These are phyloP conservation scores for Eumeta japonica DNA, from an alignment of 1,140 invertebrate species.

Conservation along the genomic window DNA sequence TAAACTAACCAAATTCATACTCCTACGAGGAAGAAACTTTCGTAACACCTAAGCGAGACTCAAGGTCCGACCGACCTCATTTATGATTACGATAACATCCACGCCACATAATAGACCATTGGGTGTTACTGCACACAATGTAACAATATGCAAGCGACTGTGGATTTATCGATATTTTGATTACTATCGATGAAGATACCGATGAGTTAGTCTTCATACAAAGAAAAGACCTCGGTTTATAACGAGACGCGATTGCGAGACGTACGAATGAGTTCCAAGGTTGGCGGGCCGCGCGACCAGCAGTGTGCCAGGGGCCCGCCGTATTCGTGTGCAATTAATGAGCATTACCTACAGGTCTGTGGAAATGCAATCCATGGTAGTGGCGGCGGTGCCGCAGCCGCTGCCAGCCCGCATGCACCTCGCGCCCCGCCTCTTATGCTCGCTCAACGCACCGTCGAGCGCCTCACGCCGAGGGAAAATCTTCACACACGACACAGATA, in stretches of 20 bases:
- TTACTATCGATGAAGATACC: too few species aligned
- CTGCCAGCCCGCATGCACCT: constrained; percentile 34
- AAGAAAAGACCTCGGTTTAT: too few species aligned
- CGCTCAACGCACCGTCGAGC: constrained; percentile 31
- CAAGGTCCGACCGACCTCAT: constrained; percentile 32
- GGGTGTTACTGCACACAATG: too few species aligned
- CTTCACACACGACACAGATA: constrained; percentile 58
- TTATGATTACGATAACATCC: too few species aligned
- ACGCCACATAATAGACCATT: too few species aligned
- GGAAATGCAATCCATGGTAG: constrained; percentile 56
- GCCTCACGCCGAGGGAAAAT: constrained; percentile 57
- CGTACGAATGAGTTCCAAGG: too few species aligned
- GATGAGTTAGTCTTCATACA: too few species aligned
- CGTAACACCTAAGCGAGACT: constrained; percentile 16
- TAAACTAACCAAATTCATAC: too few species aligned
- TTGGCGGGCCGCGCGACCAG: constrained; percentile 15
- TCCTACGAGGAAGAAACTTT: constrained; percentile 29
- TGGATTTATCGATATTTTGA: too few species aligned
- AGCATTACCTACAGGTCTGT: constrained; percentile 50
- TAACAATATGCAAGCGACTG: too few species aligned
- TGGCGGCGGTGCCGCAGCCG: constrained; percentile 37
- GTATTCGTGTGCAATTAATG: not conserved
- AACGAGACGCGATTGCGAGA: too few species aligned
- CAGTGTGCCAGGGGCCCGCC: constrained; percentile 15
- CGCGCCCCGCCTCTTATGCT: constrained; percentile 29